Evolutionary conservation across 2,113 vertebrate species (phyloP).

Genomic region (Tupaia chinensis): DNA sequence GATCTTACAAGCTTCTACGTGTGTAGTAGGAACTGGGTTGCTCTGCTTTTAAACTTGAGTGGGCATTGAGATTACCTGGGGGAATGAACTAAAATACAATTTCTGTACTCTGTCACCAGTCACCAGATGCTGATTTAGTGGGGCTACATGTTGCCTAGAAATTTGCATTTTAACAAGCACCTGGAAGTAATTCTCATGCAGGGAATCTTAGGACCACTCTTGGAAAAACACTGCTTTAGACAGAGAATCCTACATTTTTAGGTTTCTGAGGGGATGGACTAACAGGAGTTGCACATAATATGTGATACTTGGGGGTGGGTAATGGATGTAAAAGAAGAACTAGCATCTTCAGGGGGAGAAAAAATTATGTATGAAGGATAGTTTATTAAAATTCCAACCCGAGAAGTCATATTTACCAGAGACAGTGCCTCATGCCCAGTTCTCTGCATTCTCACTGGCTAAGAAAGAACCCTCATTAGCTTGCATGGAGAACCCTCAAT

Average conservation of each 20-base stretch:
- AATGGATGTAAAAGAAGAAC: neutral
- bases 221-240: neutral
- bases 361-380: neutral
- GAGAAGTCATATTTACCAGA: neutral
- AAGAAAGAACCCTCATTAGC: neutral
- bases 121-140: neutral
- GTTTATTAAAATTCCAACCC: constrained; percentile 13
- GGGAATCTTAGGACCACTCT: neutral
- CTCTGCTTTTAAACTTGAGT: neutral
- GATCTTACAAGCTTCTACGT: neutral
- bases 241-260: neutral
- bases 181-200: constrained; percentile 42
- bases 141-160: neutral
- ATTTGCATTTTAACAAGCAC: constrained; percentile 35
- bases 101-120: constrained; percentile 16
- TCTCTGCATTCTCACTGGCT: neutral
- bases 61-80: neutral
- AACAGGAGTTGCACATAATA: neutral
- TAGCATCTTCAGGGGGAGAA: neutral
- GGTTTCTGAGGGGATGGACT: neutral
- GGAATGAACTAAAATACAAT: neutral
- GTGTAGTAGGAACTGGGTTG: neutral
- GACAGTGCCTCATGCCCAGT: neutral
- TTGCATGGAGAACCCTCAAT: neutral
- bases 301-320: neutral